These are phyloP conservation scores for Clupea harengus DNA, from an alignment of 2,113 vertebrate genomes.

Conservation along the genomic window DNA sequence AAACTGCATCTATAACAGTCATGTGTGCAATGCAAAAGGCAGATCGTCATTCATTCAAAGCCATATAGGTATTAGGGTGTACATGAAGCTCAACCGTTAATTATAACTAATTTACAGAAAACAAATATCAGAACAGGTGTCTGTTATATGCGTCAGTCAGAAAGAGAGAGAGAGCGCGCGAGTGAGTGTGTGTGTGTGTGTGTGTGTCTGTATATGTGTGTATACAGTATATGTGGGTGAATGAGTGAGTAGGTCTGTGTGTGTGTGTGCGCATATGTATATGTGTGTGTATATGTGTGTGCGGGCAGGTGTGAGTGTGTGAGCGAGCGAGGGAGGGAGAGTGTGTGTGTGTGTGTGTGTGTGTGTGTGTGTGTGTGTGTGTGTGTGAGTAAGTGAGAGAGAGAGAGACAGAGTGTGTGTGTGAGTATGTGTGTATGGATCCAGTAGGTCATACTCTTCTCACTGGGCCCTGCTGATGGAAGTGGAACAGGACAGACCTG, in stretches of 20 bases:
- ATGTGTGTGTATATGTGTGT: not conserved
- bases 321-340: too few species aligned
- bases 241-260: not conserved
- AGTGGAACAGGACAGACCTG: conserved; percentile 51
- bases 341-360: not conserved
- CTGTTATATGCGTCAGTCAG: too few species aligned
- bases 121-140: too few species aligned
- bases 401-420: not conserved
- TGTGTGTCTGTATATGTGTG: not conserved
- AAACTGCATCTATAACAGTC: not conserved
- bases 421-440: not conserved
- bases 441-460: not conserved
- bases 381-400: not conserved
- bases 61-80: too few species aligned
- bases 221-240: not conserved
- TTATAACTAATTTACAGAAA: too few species aligned
- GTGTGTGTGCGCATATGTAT: not conserved
- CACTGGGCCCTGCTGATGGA: conserved; percentile 46
- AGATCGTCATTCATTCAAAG: not conserved
- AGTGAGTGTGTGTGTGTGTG: not conserved
- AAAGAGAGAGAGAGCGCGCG: too few species aligned
- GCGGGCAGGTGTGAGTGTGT: not conserved
- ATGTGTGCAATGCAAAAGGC: not conserved
- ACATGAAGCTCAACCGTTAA: too few species aligned
- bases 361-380: not conserved